Percentiles rank a stretch among this genome's conserved stretches.
Evolutionary conservation across 2,113 vertebrate species (phyloP).

Genomic region (Neodontobutis hainanensis): DNA sequence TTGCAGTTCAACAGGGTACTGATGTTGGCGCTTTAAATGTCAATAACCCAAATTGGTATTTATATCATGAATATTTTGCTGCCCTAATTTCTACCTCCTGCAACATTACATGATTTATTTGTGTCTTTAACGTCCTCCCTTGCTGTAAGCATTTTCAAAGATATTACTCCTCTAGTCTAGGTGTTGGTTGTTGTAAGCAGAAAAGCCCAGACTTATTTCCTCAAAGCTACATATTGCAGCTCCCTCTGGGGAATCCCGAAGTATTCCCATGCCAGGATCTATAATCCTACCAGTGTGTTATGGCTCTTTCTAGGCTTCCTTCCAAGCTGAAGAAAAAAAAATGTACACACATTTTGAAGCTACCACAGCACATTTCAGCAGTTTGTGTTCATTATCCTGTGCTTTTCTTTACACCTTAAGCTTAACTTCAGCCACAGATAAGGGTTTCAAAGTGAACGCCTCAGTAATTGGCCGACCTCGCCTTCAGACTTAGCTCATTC

Average conservation of each 20-base stretch:
- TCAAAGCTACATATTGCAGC: constrained; percentile 18
- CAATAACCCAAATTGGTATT: too few species aligned
- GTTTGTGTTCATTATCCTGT: background rate
- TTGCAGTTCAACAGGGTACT: too few species aligned
- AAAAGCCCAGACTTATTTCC: constrained; percentile 10
- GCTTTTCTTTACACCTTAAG: background rate
- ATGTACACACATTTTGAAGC: constrained; percentile 6
- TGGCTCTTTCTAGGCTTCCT: constrained; percentile 22
- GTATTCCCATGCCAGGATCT: constrained; percentile 32
- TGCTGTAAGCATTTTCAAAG: background rate
- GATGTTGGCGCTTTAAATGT: too few species aligned
- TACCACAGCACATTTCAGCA: constrained; percentile 1
- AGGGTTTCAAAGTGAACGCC: background rate
- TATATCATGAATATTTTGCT: background rate
- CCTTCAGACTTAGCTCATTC: background rate
- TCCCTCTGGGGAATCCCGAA: constrained; percentile 34
- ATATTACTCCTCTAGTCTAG: constrained; percentile 23
- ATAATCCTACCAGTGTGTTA: constrained; percentile 28
- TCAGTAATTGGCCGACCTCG: constrained; percentile 1
- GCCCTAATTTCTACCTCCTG: constrained; percentile 1
- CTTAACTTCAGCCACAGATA: background rate
- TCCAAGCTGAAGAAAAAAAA: constrained; percentile 20
- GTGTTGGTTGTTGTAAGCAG: constrained; percentile 17
- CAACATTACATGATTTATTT: constrained; percentile 29
- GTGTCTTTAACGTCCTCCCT: constrained; percentile 9